Evolutionary conservation across 2,797 vertebrate genomes (phyloP).

Genomic region (Acipenser oxyrinchus): DNA sequence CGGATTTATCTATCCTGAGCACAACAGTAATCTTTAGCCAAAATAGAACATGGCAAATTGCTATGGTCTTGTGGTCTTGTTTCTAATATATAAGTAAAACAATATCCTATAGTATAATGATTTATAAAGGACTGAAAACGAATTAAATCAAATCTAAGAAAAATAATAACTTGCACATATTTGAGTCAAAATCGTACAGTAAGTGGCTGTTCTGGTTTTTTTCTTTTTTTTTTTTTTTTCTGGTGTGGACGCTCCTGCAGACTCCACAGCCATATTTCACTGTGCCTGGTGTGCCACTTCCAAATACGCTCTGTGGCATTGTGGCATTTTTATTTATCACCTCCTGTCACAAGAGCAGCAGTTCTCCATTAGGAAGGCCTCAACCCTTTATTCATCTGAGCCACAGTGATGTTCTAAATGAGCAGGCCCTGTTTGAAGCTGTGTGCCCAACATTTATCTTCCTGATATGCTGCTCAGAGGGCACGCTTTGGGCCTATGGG

Average conservation of each 20-base stretch:
- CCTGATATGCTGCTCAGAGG: constrained; percentile 48
- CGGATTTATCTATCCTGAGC: too few species aligned
- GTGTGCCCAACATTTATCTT: constrained; percentile 51
- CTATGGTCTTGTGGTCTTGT: too few species aligned
- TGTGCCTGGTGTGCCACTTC: constrained; percentile 20
- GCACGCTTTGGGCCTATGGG: constrained; percentile 32
- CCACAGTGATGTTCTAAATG: constrained; percentile 55
- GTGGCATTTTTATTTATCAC: constrained; percentile 60
- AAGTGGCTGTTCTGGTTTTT: background rate
- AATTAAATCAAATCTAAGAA: too few species aligned
- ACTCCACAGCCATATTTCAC: constrained; percentile 26
- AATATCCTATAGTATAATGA: background rate
- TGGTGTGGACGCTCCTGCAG: constrained; percentile 15
- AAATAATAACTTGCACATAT: too few species aligned
- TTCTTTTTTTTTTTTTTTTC: constrained; percentile 6
- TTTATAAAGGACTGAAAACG: background rate
- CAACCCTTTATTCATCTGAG: constrained; percentile 57
- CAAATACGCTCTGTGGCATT: constrained; percentile 28
- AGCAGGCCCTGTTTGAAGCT: constrained; percentile 49
- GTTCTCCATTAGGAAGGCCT: constrained; percentile 49
- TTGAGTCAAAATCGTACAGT: too few species aligned
- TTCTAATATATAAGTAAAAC: background rate
- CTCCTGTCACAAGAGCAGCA: constrained; percentile 53
- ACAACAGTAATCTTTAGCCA: too few species aligned
- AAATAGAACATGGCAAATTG: too few species aligned